Evolutionary conservation across 2,888 invertebrate species (phyloP).

Genomic region (Calliopum simillimum): DNA sequence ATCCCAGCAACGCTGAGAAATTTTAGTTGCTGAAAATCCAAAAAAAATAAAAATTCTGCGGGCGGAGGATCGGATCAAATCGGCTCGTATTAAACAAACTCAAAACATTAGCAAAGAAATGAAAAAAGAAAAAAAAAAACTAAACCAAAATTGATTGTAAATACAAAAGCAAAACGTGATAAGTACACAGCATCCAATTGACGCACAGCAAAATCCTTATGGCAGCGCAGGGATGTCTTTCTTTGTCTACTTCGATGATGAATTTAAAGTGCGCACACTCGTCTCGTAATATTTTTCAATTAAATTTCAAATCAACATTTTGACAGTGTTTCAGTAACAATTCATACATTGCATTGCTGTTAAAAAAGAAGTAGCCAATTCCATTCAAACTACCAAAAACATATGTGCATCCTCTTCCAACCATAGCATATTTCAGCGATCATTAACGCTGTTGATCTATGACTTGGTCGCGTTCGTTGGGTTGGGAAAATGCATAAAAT

Average conservation of each 20-base stretch:
- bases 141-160: background rate
- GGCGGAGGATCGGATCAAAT: slow-evolving; percentile 54
- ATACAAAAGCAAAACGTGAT: slow-evolving; percentile 17
- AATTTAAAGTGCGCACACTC: background rate
- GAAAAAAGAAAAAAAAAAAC: background rate
- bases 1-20: slow-evolving; percentile 50
- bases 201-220: background rate
- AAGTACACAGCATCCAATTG: slow-evolving; percentile 12
- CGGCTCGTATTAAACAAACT: slow-evolving; percentile 37
- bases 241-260: no score
- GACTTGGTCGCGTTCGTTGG: background rate
- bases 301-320: slow-evolving; percentile 36
- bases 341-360: background rate
- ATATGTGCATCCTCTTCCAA: no score
- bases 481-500: slow-evolving; percentile 19
- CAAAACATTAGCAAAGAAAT: slow-evolving; percentile 2
- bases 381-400: no score
- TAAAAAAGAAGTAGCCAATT: no score
- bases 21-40: slow-evolving; percentile 33
- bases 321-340: slow-evolving; percentile 1
- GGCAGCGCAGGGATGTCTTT: no score
- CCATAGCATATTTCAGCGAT: no score
- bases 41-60: slow-evolving; percentile 59
- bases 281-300: slow-evolving; percentile 36
- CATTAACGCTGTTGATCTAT: slow-evolving; percentile 4